Evolutionary conservation across 2,113 vertebrate genomes (phyloP).

Genomic region (Ornithorhynchus anatinus): DNA sequence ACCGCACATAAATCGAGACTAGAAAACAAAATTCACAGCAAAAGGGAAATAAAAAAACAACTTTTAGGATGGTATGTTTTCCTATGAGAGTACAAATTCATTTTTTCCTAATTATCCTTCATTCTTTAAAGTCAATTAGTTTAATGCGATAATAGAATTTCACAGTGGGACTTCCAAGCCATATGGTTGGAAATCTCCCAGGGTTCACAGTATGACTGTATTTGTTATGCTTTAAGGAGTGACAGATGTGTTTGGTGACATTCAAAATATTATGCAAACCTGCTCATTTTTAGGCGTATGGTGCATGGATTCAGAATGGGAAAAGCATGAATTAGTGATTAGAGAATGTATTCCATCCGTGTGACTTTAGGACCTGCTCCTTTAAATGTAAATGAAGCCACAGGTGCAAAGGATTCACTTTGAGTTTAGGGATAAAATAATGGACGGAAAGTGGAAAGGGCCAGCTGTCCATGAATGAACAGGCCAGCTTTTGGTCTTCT

Average conservation of each 20-base stretch:
- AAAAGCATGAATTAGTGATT: background rate
- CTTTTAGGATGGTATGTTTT: background rate
- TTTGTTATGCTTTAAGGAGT: conserved; percentile 7
- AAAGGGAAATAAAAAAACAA: background rate
- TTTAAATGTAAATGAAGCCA: background rate
- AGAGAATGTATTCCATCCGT: background rate
- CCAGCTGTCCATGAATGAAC: background rate
- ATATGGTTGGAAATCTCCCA: conserved; percentile 25
- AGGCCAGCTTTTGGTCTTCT: background rate
- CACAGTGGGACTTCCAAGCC: conserved; percentile 23
- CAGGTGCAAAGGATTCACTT: no score
- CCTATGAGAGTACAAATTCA: background rate
- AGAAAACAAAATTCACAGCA: background rate
- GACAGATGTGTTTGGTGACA: conserved; percentile 49
- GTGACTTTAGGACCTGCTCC: background rate
- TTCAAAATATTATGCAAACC: conserved; percentile 33
- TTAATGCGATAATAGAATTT: conserved; percentile 30
- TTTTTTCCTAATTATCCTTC: conserved; percentile 35
- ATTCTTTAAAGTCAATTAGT: conserved; percentile 42
- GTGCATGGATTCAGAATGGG: background rate
- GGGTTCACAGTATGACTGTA: background rate
- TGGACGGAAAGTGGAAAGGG: background rate
- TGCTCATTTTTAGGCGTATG: background rate
- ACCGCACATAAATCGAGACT: no score
- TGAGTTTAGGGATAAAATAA: background rate